A percentile compares a stretch with the other conserved stretches of the same genome.
phyloP scores from a whole-genome alignment of 2,888 invertebrate species.

The Caenorhabditis doughertyi region DNA sequence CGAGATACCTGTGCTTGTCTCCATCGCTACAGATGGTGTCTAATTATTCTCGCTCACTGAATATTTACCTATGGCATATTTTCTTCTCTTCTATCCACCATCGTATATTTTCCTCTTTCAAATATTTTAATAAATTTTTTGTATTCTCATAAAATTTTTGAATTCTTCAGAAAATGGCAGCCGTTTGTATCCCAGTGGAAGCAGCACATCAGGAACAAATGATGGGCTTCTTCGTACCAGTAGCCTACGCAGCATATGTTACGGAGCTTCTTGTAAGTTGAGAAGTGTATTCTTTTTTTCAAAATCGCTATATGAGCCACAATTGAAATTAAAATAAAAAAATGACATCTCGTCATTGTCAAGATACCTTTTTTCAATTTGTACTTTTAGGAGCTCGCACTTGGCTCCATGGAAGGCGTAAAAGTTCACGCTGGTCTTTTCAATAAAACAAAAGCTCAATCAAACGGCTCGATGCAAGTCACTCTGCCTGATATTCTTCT shows the following conservation, averaged over 20 bases:
- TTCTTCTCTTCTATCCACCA: background rate
- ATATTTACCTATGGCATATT: background rate
- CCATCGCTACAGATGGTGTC: background rate
- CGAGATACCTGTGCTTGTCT: background rate
- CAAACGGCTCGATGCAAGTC: background rate
- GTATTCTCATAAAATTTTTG: background rate
- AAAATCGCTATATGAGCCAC: too few relatives aligned
- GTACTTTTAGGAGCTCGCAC: slow-evolving; percentile 10
- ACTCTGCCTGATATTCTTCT: background rate
- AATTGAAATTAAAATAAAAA: background rate
- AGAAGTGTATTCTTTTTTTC: background rate
- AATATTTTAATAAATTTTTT: too few relatives aligned
- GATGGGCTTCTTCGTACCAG: slow-evolving; percentile 30
- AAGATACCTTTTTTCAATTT: background rate
- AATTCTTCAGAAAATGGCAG: background rate
- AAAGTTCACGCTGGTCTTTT: slow-evolving; percentile 1
- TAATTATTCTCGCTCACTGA: too few relatives aligned
- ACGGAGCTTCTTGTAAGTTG: slow-evolving; percentile 39
- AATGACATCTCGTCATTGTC: background rate
- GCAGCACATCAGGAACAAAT: background rate
- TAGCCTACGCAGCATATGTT: slow-evolving; percentile 7
- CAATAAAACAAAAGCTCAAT: background rate
- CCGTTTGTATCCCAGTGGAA: background rate
- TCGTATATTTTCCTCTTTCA: background rate
- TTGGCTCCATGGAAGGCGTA: background rate